Base-by-base conservation (phyloP, 2,888 invertebrate species). In the Slavum lentiscoides region DNA sequence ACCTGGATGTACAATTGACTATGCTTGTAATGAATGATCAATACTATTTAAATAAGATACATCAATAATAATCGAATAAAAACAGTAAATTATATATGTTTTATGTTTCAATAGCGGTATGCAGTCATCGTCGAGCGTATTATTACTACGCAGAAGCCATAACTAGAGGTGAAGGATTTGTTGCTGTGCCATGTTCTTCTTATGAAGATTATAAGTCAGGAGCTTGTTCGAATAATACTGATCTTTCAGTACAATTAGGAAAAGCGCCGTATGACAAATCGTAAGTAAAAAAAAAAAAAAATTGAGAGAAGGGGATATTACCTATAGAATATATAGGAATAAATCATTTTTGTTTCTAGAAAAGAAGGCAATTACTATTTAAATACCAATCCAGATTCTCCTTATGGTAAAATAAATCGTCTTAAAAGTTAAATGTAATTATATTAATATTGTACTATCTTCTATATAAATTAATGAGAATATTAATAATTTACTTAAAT, bases 1-100 rank as follows among this genome's bases (percentile, higher is more conserved):
- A 84, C 90, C 90, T 0, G 90, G 90, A 5, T 90, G 90, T 84
- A 86, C 87, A 6, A 86, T 87, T 43, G 89, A 89, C 85, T 88
- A 88, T 83, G 87, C 89, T 86, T 89, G 89, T 89, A 83, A 75
- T 59, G 19, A 83, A 75, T 59, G 19, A 39, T 21, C 62, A 17
- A 37, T 5, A 37, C 76, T 43, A 66, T 6, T 37, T 70, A 39
- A 68, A 11, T 30, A 69, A 21, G 17, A 30, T 30, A 30, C 13
- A 69, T 69, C 11, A 53, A 15, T 23, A 55, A 15, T 3, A 9
- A 37, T 15, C n/a, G 58, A 37, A 23, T 23, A 19, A 68, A 55
- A 69, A 39, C n/a, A 55, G 55, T n/a, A 13, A n/a, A n/a, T n/a
- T n/a, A 17, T 58, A 70, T 8, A 17, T 49, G 2, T n/a, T n/a